Conservation (phyloP, 2,888 invertebrate species). For the Epiblema foenella region DNA sequence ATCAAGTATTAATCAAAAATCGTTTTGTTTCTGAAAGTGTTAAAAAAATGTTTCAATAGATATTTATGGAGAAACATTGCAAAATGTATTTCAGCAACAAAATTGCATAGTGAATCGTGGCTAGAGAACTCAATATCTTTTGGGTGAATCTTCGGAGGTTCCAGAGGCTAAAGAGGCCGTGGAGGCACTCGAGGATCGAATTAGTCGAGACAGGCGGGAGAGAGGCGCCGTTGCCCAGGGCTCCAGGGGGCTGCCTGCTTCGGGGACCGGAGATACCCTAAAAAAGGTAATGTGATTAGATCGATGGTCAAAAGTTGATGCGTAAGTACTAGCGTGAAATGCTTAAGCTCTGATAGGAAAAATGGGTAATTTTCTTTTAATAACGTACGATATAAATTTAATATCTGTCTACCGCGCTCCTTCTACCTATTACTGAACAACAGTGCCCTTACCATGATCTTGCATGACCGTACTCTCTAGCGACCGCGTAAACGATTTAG, state of each 20-base stretch:
- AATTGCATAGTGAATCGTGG: not conserved
- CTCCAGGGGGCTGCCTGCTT: slow-evolving; percentile 70
- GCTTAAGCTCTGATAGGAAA: too few species aligned
- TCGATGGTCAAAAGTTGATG: not conserved
- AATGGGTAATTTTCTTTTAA: too few species aligned
- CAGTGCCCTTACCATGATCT: too few species aligned
- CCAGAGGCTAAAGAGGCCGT: slow-evolving; percentile 66
- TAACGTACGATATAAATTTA: too few species aligned
- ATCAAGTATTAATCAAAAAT: not conserved
- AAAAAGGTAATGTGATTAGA: slow-evolving; percentile 28
- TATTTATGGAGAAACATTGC: not conserved
- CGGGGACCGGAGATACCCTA: slow-evolving; percentile 71
- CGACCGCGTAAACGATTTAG: too few species aligned
- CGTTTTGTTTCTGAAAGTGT: not conserved
- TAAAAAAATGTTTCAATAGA: not conserved
- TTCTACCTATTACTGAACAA: too few species aligned
- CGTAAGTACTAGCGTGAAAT: too few species aligned
- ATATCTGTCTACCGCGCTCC: too few species aligned
- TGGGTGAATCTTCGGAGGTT: slow-evolving; percentile 61
- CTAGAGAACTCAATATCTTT: slow-evolving; percentile 56
- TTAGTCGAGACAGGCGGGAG: slow-evolving; percentile 69
- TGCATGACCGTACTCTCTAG: too few species aligned
- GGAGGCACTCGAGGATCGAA: slow-evolving; percentile 69
- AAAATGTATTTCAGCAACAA: not conserved
- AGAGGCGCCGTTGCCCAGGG: slow-evolving; percentile 79